phyloP scores from a whole-genome alignment of 2,113 vertebrate genomes.

The Ictidomys tridecemlineatus region DNA sequence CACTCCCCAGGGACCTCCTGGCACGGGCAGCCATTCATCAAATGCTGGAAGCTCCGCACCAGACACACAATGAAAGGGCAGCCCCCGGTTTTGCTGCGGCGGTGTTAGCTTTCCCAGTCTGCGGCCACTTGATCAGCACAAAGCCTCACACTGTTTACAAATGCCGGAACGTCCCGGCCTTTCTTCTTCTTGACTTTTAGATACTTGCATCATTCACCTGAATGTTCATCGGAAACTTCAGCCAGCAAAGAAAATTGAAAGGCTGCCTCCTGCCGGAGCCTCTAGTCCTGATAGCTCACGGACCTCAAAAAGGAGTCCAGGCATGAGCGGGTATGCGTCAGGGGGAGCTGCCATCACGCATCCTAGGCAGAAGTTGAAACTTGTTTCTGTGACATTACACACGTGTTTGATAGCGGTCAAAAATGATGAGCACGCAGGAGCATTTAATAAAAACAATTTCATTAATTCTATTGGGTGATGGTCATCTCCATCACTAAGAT shows the following conservation, averaged over 20 bases:
- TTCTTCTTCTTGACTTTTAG: slow-evolving; percentile 63
- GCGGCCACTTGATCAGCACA: slow-evolving; percentile 43
- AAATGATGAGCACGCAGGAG: not conserved
- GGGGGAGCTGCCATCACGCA: not conserved
- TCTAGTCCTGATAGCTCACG: not conserved
- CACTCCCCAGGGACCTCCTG: slow-evolving; percentile 79
- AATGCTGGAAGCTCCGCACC: slow-evolving; percentile 72
- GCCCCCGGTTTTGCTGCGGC: not conserved
- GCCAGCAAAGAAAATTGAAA: slow-evolving; percentile 57
- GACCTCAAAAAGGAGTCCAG: not conserved
- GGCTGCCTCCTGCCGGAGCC: not conserved
- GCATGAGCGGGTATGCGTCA: too few species aligned
- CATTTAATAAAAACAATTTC: not conserved
- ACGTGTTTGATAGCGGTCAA: not conserved
- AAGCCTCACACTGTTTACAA: slow-evolving; percentile 69
- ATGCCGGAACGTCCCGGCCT: slow-evolving; percentile 36
- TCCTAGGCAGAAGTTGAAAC: not conserved
- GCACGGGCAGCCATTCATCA: slow-evolving; percentile 85
- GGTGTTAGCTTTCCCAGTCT: slow-evolving; percentile 60
- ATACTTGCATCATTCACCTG: slow-evolving; percentile 67
- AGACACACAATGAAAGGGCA: slow-evolving; percentile 59
- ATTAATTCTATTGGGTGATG: not conserved
- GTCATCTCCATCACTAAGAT: not conserved
- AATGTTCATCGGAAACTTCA: slow-evolving; percentile 46
- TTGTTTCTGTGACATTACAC: not conserved